phyloP scores from a whole-genome alignment of 2,888 invertebrate genomes.

The Hirtodrosophila alboralis region DNA sequence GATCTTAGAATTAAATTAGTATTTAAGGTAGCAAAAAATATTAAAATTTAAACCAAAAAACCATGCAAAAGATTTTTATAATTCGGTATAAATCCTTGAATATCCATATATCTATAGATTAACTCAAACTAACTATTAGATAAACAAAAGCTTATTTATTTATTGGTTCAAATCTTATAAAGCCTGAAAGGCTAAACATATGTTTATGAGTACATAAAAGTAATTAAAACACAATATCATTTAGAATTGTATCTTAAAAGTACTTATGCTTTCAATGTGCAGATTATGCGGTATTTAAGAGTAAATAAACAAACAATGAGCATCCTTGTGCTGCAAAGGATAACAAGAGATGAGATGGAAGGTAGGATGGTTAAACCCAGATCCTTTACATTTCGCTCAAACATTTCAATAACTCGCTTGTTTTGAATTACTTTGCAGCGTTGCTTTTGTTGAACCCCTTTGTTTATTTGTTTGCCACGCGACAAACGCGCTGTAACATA shows the following conservation, averaged over 20 bases:
- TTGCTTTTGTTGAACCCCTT: constrained; percentile 76
- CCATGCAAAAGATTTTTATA: no score
- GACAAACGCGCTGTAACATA: constrained; percentile 26
- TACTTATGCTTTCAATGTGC: constrained; percentile 5
- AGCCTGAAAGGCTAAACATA: no score
- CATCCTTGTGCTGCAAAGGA: constrained; percentile 20
- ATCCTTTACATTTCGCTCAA: constrained; percentile 42
- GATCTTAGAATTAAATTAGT: no score
- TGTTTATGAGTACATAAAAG: no score
- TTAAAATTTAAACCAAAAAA: no score
- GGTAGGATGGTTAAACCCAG: constrained; percentile 27
- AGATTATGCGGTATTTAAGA: constrained; percentile 55
- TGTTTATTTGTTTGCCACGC: constrained; percentile 69
- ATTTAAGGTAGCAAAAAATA: no score
- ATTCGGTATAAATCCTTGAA: no score
- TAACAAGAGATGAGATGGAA: constrained; percentile 36
- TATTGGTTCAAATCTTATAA: no score
- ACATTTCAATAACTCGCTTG: constrained; percentile 57
- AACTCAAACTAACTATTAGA: no score
- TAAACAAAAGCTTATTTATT: no score
- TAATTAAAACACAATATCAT: no score
- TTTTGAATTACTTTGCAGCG: constrained; percentile 77
- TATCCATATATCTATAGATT: no score
- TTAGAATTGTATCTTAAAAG: constrained; percentile 6
- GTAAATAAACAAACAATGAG: constrained; percentile 54